Evolutionary conservation across 2,797 vertebrate species (phyloP).

Genomic region (Crocidura indochinensis): DNA sequence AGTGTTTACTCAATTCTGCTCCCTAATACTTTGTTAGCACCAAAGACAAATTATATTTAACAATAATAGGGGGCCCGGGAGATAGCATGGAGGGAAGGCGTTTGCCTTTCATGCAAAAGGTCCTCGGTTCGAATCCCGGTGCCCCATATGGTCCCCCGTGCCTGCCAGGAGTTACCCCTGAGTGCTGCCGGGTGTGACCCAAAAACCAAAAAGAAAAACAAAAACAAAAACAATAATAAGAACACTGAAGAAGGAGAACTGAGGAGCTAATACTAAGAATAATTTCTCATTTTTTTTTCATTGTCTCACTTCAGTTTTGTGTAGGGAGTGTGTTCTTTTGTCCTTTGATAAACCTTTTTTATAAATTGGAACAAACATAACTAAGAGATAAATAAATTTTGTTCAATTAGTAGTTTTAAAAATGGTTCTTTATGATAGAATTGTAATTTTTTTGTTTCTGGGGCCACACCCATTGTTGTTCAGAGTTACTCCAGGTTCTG

Average conservation of each 20-base stretch:
- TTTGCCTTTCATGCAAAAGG: too few relatives aligned
- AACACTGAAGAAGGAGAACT: not conserved
- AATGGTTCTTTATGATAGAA: not conserved
- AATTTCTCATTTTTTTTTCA: not conserved
- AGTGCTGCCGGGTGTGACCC: too few relatives aligned
- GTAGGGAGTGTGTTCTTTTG: not conserved
- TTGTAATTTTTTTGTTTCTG: too few relatives aligned
- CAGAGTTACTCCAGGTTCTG: too few relatives aligned
- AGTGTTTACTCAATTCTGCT: not conserved
- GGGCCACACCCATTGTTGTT: too few relatives aligned
- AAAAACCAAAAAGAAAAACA: too few relatives aligned
- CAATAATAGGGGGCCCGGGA: too few relatives aligned
- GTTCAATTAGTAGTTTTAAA: not conserved
- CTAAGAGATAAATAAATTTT: not conserved
- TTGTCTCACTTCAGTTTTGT: not conserved
- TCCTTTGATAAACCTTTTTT: rapidly evolving
- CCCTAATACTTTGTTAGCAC: not conserved
- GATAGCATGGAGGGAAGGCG: too few relatives aligned
- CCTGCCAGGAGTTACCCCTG: too few relatives aligned
- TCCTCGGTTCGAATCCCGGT: too few relatives aligned
- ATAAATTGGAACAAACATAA: rapidly evolving
- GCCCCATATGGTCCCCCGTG: too few relatives aligned
- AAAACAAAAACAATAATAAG: not conserved
- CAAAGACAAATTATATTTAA: not conserved
- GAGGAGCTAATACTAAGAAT: not conserved